These are phyloP conservation scores for Parascotia fuliginaria DNA, from an alignment of 2,888 invertebrate species.

Conservation along the genomic window DNA sequence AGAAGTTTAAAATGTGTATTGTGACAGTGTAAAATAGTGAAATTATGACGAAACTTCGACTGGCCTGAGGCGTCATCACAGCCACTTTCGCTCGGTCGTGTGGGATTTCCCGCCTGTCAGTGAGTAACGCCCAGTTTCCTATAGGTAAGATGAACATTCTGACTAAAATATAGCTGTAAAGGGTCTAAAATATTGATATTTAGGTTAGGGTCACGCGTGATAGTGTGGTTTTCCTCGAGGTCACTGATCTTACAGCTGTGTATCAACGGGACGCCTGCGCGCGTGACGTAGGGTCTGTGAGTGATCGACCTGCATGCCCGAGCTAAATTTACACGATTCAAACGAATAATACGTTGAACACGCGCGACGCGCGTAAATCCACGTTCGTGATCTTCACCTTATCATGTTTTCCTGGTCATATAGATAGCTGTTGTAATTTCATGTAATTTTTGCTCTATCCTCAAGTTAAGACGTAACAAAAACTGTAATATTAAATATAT, in stretches of 20 bases:
- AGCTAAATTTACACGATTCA: conserved; percentile 68
- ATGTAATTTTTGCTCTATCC: neutral
- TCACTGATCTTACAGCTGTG: conserved; percentile 80
- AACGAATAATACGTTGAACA: conserved; percentile 50
- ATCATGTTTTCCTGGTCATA: conserved; percentile 43
- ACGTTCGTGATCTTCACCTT: conserved; percentile 42
- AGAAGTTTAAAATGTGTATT: conserved; percentile 56
- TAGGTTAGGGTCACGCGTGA: conserved; percentile 72
- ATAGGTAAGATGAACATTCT: conserved; percentile 55
- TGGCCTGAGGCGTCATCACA: conserved; percentile 67
- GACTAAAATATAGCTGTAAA: conserved; percentile 24
- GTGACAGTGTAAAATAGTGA: conserved; percentile 57
- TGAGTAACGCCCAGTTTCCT: conserved; percentile 59
- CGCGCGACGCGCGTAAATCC: conserved; percentile 40
- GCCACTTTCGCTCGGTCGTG: conserved; percentile 75
- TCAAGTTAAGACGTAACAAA: conserved; percentile 2
- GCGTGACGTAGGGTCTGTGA: conserved; percentile 68
- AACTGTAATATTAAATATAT: neutral
- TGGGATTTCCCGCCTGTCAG: conserved; percentile 75
- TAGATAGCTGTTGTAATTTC: conserved; percentile 29
- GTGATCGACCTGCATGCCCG: conserved; percentile 74
- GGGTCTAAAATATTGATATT: conserved; percentile 41
- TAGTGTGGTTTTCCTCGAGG: conserved; percentile 79
- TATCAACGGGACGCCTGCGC: conserved; percentile 69
- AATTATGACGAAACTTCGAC: conserved; percentile 74